Conservation (phyloP, 2,888 invertebrate species). For the Apamea anceps region DNA sequence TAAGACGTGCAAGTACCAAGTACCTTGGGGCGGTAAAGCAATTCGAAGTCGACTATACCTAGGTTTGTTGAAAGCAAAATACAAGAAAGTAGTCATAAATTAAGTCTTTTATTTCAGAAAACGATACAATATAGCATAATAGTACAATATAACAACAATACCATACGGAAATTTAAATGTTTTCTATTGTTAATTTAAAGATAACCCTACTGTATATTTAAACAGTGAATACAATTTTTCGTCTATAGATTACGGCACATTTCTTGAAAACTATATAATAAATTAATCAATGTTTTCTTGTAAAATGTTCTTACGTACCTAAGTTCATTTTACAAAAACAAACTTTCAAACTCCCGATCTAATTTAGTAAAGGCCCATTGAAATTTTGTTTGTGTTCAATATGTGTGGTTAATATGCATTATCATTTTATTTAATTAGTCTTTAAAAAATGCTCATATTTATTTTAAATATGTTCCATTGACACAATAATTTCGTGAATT, state of each 20-base stretch:
- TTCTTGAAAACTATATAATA: constrained; percentile 16
- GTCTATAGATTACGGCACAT: constrained; percentile 35
- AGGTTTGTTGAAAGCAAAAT: constrained; percentile 18
- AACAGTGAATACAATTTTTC: constrained; percentile 29
- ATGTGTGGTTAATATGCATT: constrained; percentile 13
- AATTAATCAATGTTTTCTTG: constrained; percentile 2
- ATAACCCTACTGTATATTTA: constrained; percentile 72
- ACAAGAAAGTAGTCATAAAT: constrained; percentile 77
- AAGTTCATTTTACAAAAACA: constrained; percentile 18
- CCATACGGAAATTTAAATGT: constrained; percentile 79
- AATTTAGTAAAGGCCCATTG: constrained; percentile 36
- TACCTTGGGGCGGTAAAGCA: neutral
- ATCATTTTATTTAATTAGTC: constrained; percentile 32
- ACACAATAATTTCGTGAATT: constrained; percentile 20
- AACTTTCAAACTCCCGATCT: neutral
- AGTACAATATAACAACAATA: constrained; percentile 88
- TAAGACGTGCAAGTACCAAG: neutral
- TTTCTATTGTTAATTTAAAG: constrained; percentile 76
- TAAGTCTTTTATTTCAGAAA: constrained; percentile 89
- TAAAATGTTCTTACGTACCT: constrained; percentile 21
- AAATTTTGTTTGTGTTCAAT: constrained; percentile 33
- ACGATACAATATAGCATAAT: constrained; percentile 89
- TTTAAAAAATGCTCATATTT: constrained; percentile 42
- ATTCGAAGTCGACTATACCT: neutral
- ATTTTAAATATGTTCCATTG: constrained; percentile 25